Percentiles rank a stretch among this genome's conserved stretches.
phyloP scores from a whole-genome alignment of 2,797 vertebrate genomes.

The Scarus forsteni region DNA sequence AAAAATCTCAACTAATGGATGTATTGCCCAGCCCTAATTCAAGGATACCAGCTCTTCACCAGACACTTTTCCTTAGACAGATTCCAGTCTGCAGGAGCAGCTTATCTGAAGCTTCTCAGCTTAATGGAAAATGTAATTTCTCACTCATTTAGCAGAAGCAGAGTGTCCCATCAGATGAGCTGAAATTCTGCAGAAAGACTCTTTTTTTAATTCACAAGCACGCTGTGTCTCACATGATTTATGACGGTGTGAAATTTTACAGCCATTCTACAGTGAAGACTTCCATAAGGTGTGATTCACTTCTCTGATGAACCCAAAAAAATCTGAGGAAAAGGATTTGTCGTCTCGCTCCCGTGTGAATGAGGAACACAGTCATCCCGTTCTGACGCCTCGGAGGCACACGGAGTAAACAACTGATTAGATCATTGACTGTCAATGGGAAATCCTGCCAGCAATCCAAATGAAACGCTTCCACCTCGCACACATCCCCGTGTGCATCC shows the following conservation, averaged over 20 bases:
- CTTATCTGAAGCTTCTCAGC: too few species aligned
- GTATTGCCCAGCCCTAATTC: too few species aligned
- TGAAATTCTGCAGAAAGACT: not conserved
- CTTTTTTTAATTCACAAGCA: not conserved
- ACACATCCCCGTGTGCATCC: conserved; percentile 55
- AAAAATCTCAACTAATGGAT: too few species aligned
- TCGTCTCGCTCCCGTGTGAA: conserved; percentile 45
- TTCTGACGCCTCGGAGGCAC: conserved; percentile 57
- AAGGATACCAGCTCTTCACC: too few species aligned
- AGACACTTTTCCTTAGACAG: too few species aligned
- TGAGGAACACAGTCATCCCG: conserved; percentile 59
- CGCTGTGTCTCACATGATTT: not conserved
- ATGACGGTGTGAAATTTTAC: not conserved
- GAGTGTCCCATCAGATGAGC: too few species aligned
- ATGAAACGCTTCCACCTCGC: conserved; percentile 65
- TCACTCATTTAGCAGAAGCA: too few species aligned
- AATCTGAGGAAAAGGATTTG: conserved; percentile 22
- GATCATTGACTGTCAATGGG: conserved; percentile 72
- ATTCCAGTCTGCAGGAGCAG: too few species aligned
- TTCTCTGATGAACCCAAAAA: conserved; percentile 19
- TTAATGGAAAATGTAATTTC: too few species aligned
- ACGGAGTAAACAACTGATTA: conserved; percentile 82
- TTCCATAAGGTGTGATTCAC: not conserved
- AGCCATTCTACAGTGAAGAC: not conserved
- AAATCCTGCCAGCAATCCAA: conserved; percentile 74